Base-by-base conservation (phyloP, 2,888 invertebrate species). In the Pseudococcus viburni region DNA sequence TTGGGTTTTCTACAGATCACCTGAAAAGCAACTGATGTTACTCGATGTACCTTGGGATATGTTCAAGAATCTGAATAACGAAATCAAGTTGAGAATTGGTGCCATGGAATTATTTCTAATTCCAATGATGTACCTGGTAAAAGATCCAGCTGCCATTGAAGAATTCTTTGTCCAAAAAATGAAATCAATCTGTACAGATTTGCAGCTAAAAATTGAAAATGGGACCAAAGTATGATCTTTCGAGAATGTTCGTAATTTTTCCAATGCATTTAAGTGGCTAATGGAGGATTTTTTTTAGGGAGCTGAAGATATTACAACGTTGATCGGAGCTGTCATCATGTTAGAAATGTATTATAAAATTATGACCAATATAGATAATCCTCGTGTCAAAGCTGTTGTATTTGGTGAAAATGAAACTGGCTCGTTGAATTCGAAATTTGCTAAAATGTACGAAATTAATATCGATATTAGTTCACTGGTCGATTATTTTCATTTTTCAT, bases 291-390 rank as follows among this genome's bases (percentile, higher is more conserved):
- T 59, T 59, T 59, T 73, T 15, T 12, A 73, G 68, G 12, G 0
- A 26, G 5, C 33, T 15, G 11, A 2, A 12, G 12, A 22, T 1
- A 4, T 73, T 26, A 33, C 33, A 19, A 26, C 55, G 8, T n/a
- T 55, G 17, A 85, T 55, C n/a, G 85, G 85, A 19, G 85, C 85
- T 11, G 85, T 85, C 12, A 11, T 55, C 33, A 55, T 55, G 51
- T 17, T 55, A 9, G 26, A 85, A 22, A 33, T 17, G 26, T 85
- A 85, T 33, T 85, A 33, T 46, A 48, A 85, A 22, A 12, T 33
- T 9, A 33, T 73, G 33, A 5, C 68, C 9, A 73, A 12, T 15
- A 3, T 9, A 6, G 68, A 73, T 5, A 73, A 12, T 73, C 12
- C 68, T 73, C 68, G 68, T 26, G 26, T 73, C 33, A 73, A 73